Conservation (phyloP, 2,888 invertebrate species). For the Lasioglossum lativentre region DNA sequence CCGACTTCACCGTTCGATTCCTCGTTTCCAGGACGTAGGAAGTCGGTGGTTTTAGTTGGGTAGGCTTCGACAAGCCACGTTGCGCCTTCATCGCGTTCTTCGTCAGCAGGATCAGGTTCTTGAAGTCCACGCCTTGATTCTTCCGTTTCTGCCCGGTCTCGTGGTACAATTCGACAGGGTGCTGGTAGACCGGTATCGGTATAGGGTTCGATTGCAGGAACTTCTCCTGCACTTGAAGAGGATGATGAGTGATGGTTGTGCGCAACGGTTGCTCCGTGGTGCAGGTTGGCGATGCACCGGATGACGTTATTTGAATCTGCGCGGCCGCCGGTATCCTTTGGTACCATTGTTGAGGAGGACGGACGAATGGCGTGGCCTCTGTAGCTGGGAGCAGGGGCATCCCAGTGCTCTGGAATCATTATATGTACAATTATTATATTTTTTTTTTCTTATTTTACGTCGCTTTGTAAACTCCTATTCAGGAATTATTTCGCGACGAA, state of each 20-base stretch:
- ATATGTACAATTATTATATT: too few relatives aligned
- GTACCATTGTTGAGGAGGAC: slow-evolving; percentile 79
- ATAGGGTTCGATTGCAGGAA: slow-evolving; percentile 54
- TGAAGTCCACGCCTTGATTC: slow-evolving; percentile 80
- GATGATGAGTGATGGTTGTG: slow-evolving; percentile 75
- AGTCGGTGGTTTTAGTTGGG: slow-evolving; percentile 59
- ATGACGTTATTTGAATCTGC: slow-evolving; percentile 73
- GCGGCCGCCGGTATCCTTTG: slow-evolving; percentile 74
- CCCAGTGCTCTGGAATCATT: slow-evolving; percentile 71
- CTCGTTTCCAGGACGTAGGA: slow-evolving; percentile 71
- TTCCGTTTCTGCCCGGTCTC: slow-evolving; percentile 75
- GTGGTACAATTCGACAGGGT: slow-evolving; percentile 77
- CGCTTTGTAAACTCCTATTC: too few relatives aligned
- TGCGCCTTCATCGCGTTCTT: slow-evolving; percentile 73
- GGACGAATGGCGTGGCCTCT: slow-evolving; percentile 70
- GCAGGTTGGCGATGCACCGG: slow-evolving; percentile 69
- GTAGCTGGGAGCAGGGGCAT: slow-evolving; percentile 75
- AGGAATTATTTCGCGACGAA: too few relatives aligned
- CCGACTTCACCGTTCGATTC: slow-evolving; percentile 50
- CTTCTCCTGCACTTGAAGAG: slow-evolving; percentile 72
- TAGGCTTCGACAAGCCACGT: slow-evolving; percentile 74
- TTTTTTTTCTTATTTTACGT: too few relatives aligned
- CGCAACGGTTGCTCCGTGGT: slow-evolving; percentile 75
- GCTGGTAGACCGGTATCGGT: slow-evolving; percentile 81
- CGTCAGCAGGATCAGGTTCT: slow-evolving; percentile 81